Base-by-base conservation (phyloP, 2,797 vertebrate genomes). In the Falco berigora region DNA sequence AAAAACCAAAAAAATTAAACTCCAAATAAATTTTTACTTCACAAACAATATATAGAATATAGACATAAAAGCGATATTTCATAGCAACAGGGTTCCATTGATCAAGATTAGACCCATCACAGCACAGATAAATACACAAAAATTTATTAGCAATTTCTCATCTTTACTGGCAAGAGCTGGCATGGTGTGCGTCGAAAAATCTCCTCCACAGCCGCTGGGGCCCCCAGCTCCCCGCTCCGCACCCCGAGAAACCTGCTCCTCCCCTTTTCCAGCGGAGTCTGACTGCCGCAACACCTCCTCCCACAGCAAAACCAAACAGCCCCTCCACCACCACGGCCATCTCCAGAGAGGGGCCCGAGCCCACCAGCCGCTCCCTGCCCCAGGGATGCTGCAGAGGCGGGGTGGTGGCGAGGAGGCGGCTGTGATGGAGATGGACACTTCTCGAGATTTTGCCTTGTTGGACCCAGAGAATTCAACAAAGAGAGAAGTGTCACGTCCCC, bases 141-240 rank as follows among this genome's bases (percentile, higher is more conserved):
- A 99, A 99, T 99, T 99, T 99, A 99, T 99, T 99, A 99, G 98
- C 97, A 98, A 99, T 99, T 99, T 99, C 99, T 99, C 99, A 99
- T 99, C 99, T 99, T 99, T 98, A 97, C 96, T 94, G 97, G 91
- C 85, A 97, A 90, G 96, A 97, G 67, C 83, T 83, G 97, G 96
- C 93, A 36, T 91, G 83, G 91, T n/a, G 72, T 84, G 89, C 58
- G 28, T 24, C 34, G 28, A 62, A 90, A 92, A 52, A 94, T 77
- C 84, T 93, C 90, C 92, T 96, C 61, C 6, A 46, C 8, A 55
- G 96, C 71, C n/a, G 14, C 88, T 55, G 90, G 90, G 91, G 81
- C 86, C 94, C 95, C 95, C 88, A 79, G 90, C 93, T 94, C 81
- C 93, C 90, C 38, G 3, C 77, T 81, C 59, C 64, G 4, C 42